A percentile compares a stretch with the other conserved stretches of the same genome.
These are phyloP conservation scores for Nestor notabilis DNA, from an alignment of 2,113 vertebrate genomes.

Conservation along the genomic window DNA sequence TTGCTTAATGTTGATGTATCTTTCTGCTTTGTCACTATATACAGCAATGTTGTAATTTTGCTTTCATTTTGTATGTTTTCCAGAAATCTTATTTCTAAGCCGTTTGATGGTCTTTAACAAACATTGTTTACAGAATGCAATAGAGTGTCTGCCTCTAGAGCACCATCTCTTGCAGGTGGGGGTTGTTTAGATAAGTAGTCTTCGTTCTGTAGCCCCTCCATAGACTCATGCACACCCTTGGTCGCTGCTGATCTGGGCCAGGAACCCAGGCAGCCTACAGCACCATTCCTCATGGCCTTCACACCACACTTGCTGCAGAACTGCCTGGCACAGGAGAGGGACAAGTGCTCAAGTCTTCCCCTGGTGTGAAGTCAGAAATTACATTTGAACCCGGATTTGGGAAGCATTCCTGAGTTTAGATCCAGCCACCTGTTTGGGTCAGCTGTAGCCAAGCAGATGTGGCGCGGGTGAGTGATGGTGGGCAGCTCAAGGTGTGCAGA, in stretches of 20 bases:
- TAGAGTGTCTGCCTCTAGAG: neutral
- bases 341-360: neutral
- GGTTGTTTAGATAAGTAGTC: neutral
- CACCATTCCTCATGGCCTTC: neutral
- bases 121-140: rapidly evolving
- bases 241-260: neutral
- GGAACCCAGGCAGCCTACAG: neutral
- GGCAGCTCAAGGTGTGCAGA: neutral
- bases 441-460: neutral
- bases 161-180: rapidly evolving
- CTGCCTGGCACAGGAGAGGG: neutral
- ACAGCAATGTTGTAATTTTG: neutral
- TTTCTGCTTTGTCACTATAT: slow-evolving; percentile 21
- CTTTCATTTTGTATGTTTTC: neutral
- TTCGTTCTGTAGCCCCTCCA: neutral
- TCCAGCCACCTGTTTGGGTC: neutral
- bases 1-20: slow-evolving; percentile 46
- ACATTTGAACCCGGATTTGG: neutral
- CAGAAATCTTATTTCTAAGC: neutral
- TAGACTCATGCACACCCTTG: neutral
- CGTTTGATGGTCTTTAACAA: neutral
- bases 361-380: rapidly evolving
- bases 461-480: rapidly evolving
- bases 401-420: neutral
- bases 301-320: rapidly evolving